Conservation (phyloP, 2,113 vertebrate genomes). For the Nycticebus coucang region DNA sequence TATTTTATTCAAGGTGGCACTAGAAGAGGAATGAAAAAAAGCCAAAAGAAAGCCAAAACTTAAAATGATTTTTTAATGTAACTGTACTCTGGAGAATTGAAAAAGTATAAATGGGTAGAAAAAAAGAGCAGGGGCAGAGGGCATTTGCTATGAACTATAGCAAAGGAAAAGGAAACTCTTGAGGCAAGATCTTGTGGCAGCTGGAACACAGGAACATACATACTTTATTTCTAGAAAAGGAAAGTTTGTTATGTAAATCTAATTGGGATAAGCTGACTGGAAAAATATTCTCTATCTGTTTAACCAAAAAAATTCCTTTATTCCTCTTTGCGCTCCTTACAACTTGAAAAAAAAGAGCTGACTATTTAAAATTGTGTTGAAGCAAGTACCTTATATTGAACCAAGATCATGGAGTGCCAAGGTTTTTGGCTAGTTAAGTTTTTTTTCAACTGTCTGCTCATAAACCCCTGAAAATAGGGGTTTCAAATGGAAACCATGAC, state of each 20-base stretch:
- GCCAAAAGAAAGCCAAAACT: conserved; percentile 60
- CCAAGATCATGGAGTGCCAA: conserved; percentile 76
- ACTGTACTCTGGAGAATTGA: conserved; percentile 73
- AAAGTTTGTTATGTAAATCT: conserved; percentile 78
- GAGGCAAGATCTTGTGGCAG: conserved; percentile 77
- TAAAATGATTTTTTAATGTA: conserved; percentile 68
- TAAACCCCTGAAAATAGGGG: conserved; percentile 84
- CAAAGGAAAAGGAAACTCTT: conserved; percentile 75
- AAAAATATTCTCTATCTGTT: conserved; percentile 83
- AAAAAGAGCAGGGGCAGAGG: conserved; percentile 54
- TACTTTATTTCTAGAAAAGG: conserved; percentile 67
- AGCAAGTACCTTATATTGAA: conserved; percentile 82
- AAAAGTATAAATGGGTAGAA: conserved; percentile 68
- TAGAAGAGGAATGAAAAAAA: not conserved
- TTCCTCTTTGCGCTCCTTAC: conserved; percentile 66
- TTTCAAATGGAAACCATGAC: conserved; percentile 85
- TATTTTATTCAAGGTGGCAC: not conserved
- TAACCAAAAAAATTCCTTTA: conserved; percentile 75
- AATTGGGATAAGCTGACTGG: conserved; percentile 78
- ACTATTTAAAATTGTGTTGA: conserved; percentile 85
- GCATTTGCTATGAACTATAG: conserved; percentile 71
- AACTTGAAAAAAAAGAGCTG: conserved; percentile 84
- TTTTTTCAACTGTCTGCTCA: conserved; percentile 77
- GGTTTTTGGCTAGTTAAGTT: conserved; percentile 72
- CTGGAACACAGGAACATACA: conserved; percentile 74